These are phyloP conservation scores for Coccyzus lansbergi DNA, from an alignment of 2,797 vertebrate genomes.

Conservation along the genomic window DNA sequence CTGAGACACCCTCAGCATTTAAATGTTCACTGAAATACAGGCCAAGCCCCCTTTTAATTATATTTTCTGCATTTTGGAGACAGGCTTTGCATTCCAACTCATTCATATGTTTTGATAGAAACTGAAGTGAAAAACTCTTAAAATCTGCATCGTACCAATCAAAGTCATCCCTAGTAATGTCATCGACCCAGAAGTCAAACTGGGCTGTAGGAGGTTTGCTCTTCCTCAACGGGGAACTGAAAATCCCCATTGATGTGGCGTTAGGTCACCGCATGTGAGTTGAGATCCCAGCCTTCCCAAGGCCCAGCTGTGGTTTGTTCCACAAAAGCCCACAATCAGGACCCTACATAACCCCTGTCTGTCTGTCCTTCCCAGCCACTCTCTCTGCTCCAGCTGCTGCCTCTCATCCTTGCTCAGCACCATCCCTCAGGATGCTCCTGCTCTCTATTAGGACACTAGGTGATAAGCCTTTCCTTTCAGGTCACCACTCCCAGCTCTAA, in stretches of 20 bases:
- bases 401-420: background rate
- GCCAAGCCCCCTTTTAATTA: background rate
- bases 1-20: background rate
- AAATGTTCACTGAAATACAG: background rate
- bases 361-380: background rate
- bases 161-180: background rate
- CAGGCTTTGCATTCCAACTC: background rate
- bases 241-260: background rate
- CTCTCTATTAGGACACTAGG: background rate
- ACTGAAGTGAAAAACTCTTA: background rate
- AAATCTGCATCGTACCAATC: background rate
- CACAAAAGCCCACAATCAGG: background rate
- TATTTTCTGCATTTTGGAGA: background rate
- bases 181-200: background rate
- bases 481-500: background rate
- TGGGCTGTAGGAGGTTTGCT: too few species aligned
- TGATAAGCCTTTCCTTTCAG: background rate
- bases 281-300: background rate
- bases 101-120: background rate
- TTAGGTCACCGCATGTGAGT: rapidly evolving
- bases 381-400: background rate
- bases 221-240: background rate
- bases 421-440: background rate
- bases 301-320: background rate
- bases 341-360: rapidly evolving